A percentile compares a stretch with the other conserved stretches of the same genome.
These are phyloP conservation scores for Mesembrinibis cayennensis DNA, from an alignment of 2,113 vertebrate species.

Conservation along the genomic window DNA sequence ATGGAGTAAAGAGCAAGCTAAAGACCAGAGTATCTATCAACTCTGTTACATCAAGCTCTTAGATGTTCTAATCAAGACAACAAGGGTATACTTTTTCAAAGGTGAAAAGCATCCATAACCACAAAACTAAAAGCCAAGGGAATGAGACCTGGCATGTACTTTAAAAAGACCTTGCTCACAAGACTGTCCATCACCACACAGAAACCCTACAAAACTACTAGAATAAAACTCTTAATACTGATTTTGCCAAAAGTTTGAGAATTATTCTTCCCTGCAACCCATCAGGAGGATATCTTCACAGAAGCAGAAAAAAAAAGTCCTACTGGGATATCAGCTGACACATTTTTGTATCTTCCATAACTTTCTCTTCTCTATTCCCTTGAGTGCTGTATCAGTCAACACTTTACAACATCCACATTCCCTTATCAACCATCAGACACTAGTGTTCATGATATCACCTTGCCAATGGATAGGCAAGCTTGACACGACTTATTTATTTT, in stretches of 20 bases:
- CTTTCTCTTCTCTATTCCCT: constrained; percentile 42
- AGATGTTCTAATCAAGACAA: background rate
- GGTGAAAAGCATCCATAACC: background rate
- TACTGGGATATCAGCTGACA: constrained; percentile 32
- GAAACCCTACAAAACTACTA: background rate
- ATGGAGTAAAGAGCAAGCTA: background rate
- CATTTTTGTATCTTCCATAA: constrained; percentile 43
- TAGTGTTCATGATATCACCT: background rate
- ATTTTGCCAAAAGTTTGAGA: background rate
- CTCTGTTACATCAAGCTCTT: background rate
- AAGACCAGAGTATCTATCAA: background rate
- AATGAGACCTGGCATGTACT: background rate
- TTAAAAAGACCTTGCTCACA: background rate
- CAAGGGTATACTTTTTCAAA: background rate
- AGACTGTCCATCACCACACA: background rate
- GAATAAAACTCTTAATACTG: background rate
- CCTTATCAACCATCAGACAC: constrained; percentile 35
- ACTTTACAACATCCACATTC: constrained; percentile 12
- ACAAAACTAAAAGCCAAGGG: background rate
- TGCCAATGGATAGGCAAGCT: constrained; percentile 44
- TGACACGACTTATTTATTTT: constrained; percentile 47
- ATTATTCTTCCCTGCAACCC: background rate
- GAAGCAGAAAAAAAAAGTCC: background rate
- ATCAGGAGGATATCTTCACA: background rate
- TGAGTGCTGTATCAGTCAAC: constrained; percentile 42